phyloP scores from a whole-genome alignment of 2,113 vertebrate species.

The Typhlomys cinereus region DNA sequence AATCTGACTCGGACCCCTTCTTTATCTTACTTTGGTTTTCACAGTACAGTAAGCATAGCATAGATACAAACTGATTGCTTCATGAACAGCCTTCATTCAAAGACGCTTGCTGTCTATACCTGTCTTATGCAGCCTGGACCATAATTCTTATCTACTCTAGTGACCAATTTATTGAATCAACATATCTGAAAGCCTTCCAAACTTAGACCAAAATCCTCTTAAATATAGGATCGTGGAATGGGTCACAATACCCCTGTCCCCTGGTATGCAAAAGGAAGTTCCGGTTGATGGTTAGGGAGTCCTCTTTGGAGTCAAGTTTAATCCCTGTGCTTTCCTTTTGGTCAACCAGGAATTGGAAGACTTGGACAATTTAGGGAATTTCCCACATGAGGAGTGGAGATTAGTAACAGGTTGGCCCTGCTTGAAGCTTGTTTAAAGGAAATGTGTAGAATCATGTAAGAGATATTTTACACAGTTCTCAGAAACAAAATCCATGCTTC shows the following conservation, averaged over 20 bases:
- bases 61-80: not conserved
- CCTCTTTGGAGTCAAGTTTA: not conserved
- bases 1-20: not conserved
- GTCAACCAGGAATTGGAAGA: not conserved
- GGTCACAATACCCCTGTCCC: not conserved
- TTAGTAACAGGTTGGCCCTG: not conserved
- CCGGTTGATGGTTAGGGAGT: not conserved
- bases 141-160: not conserved
- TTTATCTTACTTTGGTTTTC: conserved; percentile 1
- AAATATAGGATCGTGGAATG: not conserved
- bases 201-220: not conserved
- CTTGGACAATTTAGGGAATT: not conserved
- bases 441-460: not conserved
- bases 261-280: not conserved
- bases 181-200: conserved; percentile 4
- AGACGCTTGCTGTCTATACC: not conserved
- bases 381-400: not conserved
- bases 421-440: not conserved
- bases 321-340: not conserved
- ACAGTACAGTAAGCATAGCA: not conserved
- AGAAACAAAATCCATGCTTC: not conserved
- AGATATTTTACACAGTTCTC: not conserved
- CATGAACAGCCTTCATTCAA: not conserved
- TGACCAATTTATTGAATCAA: not conserved
- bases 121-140: not conserved